phyloP scores from a whole-genome alignment of 2,888 invertebrate species.

The Lepidochrysops patricia region DNA sequence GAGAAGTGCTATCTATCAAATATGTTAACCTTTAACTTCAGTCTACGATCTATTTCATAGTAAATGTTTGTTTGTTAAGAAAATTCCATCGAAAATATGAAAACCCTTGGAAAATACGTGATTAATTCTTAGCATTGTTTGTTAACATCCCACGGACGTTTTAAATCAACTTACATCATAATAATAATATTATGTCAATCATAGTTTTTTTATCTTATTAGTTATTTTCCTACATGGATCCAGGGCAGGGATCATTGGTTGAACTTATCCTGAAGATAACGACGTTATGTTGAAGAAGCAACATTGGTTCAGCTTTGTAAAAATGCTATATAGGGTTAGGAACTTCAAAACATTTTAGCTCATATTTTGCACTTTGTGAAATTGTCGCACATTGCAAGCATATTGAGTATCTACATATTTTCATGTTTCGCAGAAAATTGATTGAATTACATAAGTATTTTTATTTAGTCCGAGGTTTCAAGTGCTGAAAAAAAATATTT shows the following conservation, averaged over 20 bases:
- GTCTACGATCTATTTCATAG: neutral
- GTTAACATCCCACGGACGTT: neutral
- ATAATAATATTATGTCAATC: neutral
- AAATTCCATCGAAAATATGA: neutral
- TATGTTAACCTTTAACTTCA: neutral
- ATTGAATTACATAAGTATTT: no score
- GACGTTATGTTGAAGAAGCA: neutral
- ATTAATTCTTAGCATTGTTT: neutral
- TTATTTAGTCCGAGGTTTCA: no score
- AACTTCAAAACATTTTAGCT: no score
- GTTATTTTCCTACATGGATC: neutral
- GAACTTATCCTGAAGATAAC: neutral
- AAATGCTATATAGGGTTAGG: no score
- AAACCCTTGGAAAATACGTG: neutral
- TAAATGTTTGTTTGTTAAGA: neutral
- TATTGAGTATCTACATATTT: no score
- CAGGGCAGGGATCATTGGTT: neutral
- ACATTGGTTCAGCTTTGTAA: no score
- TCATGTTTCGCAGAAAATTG: no score
- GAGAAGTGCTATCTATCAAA: neutral
- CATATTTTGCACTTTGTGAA: no score
- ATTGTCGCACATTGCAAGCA: no score
- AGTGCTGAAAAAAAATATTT: no score
- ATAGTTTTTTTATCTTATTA: neutral
- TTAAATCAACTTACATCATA: neutral